phyloP scores from a whole-genome alignment of 2,797 vertebrate species.

The Uromys caudimaculatus region DNA sequence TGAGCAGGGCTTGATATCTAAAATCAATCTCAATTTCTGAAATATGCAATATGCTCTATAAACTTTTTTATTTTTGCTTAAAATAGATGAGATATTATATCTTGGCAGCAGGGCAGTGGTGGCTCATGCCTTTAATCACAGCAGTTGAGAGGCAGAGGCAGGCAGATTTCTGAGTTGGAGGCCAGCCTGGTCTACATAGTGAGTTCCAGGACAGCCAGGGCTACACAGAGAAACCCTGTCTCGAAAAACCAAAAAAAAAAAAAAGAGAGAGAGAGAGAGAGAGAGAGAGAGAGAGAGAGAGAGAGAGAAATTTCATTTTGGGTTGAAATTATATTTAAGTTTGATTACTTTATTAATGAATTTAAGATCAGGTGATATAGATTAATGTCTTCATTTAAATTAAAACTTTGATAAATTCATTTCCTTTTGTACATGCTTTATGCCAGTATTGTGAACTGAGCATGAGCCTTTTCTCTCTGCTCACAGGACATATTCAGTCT shows the following conservation, averaged over 20 bases:
- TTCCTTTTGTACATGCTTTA: neutral
- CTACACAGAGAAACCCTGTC: too few species aligned
- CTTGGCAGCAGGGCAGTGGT: too few species aligned
- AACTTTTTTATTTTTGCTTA: neutral
- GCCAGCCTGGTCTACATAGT: too few species aligned
- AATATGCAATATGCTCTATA: slow-evolving; percentile 13
- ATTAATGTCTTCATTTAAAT: slow-evolving; percentile 31
- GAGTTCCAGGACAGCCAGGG: too few species aligned
- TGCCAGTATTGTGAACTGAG: neutral
- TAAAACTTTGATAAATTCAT: slow-evolving; percentile 28
- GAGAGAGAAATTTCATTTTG: slow-evolving; percentile 49
- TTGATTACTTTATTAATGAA: slow-evolving; percentile 41
- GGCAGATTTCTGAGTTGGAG: too few species aligned
- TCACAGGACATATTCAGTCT: neutral
- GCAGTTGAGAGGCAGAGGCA: too few species aligned
- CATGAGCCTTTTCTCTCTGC: neutral
- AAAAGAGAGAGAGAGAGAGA: too few species aligned
- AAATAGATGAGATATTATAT: neutral
- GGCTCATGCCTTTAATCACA: too few species aligned
- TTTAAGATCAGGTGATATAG: neutral
- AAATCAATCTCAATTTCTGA: slow-evolving; percentile 54
- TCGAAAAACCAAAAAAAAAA: too few species aligned
- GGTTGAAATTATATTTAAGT: neutral
- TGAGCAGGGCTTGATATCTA: neutral
- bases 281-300: too few species aligned